Base-by-base conservation (phyloP, 2,888 invertebrate genomes). In the Plebejus argus region DNA sequence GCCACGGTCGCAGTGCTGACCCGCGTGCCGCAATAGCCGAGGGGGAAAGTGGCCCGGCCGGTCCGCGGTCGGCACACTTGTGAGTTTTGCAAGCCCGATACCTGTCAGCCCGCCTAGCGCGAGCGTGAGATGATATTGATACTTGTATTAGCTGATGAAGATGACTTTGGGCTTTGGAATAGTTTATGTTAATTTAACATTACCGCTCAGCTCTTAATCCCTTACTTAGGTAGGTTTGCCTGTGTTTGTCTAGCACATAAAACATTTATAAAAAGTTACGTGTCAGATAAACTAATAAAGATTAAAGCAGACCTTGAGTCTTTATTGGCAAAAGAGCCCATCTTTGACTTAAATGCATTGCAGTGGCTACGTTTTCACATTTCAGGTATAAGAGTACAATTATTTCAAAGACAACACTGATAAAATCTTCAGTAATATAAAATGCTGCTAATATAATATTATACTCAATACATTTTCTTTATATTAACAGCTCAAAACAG, bases 1-100 rank as follows among this genome's bases (percentile, higher is more conserved):
- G 66, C 66, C 66, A 66, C 66, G 66, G 66, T 66, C 66, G 66
- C 28, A 10, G 20, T 6, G 6, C 28, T 66, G 66, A 66, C 66
- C 66, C 71, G 39, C 35, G 18, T 71, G 45, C 49, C 53, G 74
- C 74, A 53, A 74, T 23, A 12, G 72, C 28, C 23, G 53, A 74
- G 74, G 74, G 49, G 74, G 74, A 74, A 74, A 74, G 74, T 74
- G 74, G 74, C 49, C 74, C 23, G 74, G 74, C 74, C 33, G 49
- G 45, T 72, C 72, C 18, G 53, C 18, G 15, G n/a, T 5, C 49
- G 74, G 23, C 45, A 45, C 23, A 72, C 72, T 72, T 72, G 23
- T 6, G 18, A 18, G 72, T 74, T 20, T 74, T 28, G 74, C 74
- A 74, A 74, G 28, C 28, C 6, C 39, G 18, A 4, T 53, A 53